A percentile compares a stretch with the other conserved stretches of the same genome.
Evolutionary conservation across 2,797 vertebrate species (phyloP).

Genomic region (Mustela erminea): DNA sequence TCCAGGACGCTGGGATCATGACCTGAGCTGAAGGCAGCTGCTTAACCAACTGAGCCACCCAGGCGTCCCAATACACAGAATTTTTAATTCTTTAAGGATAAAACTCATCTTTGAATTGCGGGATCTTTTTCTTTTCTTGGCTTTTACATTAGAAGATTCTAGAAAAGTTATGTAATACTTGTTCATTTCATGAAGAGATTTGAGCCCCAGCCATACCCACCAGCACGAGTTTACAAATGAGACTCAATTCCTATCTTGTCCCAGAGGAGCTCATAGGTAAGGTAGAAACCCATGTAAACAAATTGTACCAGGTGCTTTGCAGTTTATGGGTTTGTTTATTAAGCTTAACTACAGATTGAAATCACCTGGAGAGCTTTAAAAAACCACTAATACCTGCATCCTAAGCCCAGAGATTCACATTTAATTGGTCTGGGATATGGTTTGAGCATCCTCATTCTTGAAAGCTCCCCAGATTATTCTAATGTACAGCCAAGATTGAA

Average conservation of each 20-base stretch:
- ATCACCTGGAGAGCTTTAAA: conserved; percentile 35
- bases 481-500: background rate
- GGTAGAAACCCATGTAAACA: background rate
- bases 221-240: background rate
- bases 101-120: background rate
- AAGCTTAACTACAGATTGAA: background rate
- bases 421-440: background rate
- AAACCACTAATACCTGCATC: background rate
- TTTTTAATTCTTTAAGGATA: background rate
- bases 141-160: conserved; percentile 2
- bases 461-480: background rate
- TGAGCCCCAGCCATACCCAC: background rate
- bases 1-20: too few species aligned
- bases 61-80: background rate
- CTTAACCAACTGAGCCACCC: too few species aligned
- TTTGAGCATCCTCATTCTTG: conserved; percentile 12
- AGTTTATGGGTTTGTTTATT: conserved; percentile 5
- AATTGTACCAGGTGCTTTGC: background rate
- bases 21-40: too few species aligned
- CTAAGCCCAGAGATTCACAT: background rate
- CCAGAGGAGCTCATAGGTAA: background rate
- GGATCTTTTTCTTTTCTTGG: background rate
- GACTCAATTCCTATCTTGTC: background rate
- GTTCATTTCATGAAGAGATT: background rate
- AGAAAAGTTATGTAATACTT: background rate